Evolutionary conservation across 1,140 invertebrate species (phyloP).

Genomic region (Pseudoatta argentina): DNA sequence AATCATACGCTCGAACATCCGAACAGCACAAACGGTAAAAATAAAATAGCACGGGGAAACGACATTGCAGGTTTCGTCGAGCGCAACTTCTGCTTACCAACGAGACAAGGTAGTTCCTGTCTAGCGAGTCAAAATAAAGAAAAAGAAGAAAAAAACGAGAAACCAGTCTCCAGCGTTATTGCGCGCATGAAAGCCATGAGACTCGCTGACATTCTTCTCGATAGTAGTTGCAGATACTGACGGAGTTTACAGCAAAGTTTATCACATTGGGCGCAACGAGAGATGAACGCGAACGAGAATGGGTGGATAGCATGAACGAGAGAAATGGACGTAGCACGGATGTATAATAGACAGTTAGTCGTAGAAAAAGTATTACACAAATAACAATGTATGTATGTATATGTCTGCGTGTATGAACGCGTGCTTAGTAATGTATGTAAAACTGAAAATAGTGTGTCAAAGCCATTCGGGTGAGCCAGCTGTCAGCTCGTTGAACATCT

Average conservation of each 20-base stretch:
- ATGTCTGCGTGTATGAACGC: slow-evolving; percentile 26
- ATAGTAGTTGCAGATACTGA: slow-evolving; percentile 1
- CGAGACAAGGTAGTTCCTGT: background rate
- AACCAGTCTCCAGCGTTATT: slow-evolving; percentile 14
- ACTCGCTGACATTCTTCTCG: slow-evolving; percentile 12
- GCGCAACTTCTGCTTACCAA: background rate
- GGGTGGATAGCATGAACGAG: slow-evolving; percentile 55
- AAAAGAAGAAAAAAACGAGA: slow-evolving; percentile 21
- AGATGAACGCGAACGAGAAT: slow-evolving; percentile 62
- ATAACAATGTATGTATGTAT: slow-evolving; percentile 25
- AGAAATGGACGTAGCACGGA: slow-evolving; percentile 12
- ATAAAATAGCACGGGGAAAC: slow-evolving; percentile 35
- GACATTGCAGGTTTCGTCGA: background rate
- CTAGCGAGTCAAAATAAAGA: slow-evolving; percentile 9
- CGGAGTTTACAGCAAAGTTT: background rate
- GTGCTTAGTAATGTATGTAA: slow-evolving; percentile 55
- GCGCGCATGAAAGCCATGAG: slow-evolving; percentile 12
- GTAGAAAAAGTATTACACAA: slow-evolving; percentile 28
- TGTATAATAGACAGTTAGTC: slow-evolving; percentile 57
- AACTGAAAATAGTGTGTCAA: slow-evolving; percentile 72
- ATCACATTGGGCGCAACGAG: slow-evolving; percentile 23
- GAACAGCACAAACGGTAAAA: slow-evolving; percentile 9
- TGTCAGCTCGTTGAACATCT: slow-evolving; percentile 76
- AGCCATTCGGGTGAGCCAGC: slow-evolving; percentile 83
- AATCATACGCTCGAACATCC: slow-evolving; percentile 28